A percentile compares a stretch with the other conserved stretches of the same genome.
Conservation (phyloP, 2,113 vertebrate genomes). For the Labeo rohita region DNA sequence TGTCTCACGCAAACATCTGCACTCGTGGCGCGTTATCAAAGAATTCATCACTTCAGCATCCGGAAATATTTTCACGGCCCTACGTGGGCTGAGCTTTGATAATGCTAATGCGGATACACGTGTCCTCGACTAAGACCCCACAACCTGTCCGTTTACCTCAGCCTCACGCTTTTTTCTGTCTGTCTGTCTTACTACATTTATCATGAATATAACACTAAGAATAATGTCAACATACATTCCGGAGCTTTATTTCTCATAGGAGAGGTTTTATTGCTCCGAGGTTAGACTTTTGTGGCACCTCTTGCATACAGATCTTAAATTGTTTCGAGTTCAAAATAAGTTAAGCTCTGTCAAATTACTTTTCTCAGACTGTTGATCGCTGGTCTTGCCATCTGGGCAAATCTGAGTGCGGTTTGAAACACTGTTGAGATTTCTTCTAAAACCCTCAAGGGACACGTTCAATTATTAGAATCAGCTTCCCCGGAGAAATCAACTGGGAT, state of each 20-base stretch:
- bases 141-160: neutral
- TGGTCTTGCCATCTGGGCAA: neutral
- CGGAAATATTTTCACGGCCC: conserved; percentile 1
- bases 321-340: neutral
- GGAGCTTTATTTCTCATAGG: neutral
- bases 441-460: neutral
- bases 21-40: conserved; percentile 16
- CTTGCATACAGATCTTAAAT: neutral
- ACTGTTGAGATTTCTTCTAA: neutral
- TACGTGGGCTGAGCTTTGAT: conserved; percentile 3
- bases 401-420: neutral
- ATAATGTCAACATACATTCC: neutral
- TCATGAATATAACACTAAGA: neutral
- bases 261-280: neutral
- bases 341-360: neutral
- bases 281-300: neutral
- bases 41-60: neutral
- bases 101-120: neutral
- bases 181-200: neutral
- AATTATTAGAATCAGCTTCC: neutral
- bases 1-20: conserved; percentile 1
- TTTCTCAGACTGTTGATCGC: neutral
- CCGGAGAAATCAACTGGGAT: neutral
- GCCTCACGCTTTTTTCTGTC: neutral
- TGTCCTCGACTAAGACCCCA: neutral